A percentile compares a stretch with the other conserved stretches of the same genome.
phyloP scores from a whole-genome alignment of 2,113 vertebrate species.

The Hippocampus mohnikei region DNA sequence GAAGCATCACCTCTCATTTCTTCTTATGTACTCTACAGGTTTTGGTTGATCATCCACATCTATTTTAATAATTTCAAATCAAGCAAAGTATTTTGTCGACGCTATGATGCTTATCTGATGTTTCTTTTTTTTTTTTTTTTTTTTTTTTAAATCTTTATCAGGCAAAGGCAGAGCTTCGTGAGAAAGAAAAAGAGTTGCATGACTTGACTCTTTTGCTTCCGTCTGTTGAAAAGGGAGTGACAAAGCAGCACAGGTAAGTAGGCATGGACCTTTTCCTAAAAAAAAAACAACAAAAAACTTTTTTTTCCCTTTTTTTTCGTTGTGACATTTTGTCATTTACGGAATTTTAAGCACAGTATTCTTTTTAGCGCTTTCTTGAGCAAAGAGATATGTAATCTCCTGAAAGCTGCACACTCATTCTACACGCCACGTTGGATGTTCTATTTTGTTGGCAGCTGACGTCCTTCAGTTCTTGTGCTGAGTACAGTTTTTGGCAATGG shows the following conservation, averaged over 20 bases:
- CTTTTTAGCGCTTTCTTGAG: too few relatives aligned
- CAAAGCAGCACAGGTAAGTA: conserved; percentile 51
- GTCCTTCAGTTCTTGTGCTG: background rate
- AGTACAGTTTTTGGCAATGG: conserved; percentile 14
- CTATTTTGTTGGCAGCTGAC: conserved; percentile 2
- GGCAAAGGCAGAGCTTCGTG: conserved; percentile 66
- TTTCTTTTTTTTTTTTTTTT: background rate
- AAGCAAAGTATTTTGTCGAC: background rate
- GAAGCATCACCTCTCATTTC: too few relatives aligned
- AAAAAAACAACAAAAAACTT: background rate
- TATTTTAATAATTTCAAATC: too few relatives aligned
- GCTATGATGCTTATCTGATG: background rate
- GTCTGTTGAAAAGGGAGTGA: conserved; percentile 64
- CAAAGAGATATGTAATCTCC: background rate
- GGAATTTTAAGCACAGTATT: background rate
- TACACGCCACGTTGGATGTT: background rate
- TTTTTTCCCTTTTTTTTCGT: too few relatives aligned
- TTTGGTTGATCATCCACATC: too few relatives aligned
- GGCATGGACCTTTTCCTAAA: background rate
- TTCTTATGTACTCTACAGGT: too few relatives aligned
- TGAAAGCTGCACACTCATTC: background rate
- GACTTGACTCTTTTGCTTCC: conserved; percentile 56
- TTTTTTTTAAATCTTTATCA: conserved; percentile 21
- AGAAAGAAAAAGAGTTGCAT: conserved; percentile 64
- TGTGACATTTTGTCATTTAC: background rate